These are phyloP conservation scores for Scortum barcoo DNA, from an alignment of 2,113 vertebrate species.

Conservation along the genomic window DNA sequence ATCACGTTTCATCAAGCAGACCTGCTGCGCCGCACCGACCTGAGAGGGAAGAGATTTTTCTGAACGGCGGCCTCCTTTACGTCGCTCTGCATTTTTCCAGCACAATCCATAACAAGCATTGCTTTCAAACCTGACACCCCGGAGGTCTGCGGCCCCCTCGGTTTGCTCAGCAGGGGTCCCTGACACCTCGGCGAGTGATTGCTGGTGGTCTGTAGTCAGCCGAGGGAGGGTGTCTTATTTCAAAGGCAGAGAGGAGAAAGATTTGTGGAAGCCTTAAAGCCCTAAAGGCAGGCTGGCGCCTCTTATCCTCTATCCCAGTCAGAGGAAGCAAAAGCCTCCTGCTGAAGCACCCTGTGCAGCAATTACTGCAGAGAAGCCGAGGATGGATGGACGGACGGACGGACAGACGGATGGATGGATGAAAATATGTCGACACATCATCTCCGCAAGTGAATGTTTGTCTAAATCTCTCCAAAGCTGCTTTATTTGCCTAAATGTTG, in stretches of 20 bases:
- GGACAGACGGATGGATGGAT: slow-evolving; percentile 10
- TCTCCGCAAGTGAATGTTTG: not conserved
- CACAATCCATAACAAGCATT: slow-evolving; percentile 1
- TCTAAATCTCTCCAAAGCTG: not conserved
- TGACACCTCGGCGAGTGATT: slow-evolving; percentile 35
- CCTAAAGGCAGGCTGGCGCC: slow-evolving; percentile 64
- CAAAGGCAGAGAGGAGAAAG: slow-evolving; percentile 58
- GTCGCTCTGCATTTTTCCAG: not conserved
- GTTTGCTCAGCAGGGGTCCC: slow-evolving; percentile 24
- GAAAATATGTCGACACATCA: not conserved
- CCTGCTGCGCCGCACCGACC: not conserved
- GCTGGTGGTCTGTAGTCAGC: slow-evolving; percentile 48
- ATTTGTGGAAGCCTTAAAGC: slow-evolving; percentile 63
- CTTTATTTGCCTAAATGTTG: not conserved
- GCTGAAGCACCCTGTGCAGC: slow-evolving; percentile 29
- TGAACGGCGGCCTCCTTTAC: not conserved
- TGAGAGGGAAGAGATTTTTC: slow-evolving; percentile 8
- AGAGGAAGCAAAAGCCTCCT: slow-evolving; percentile 47
- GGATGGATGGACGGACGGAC: slow-evolving; percentile 6
- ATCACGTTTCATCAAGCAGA: slow-evolving; percentile 40
- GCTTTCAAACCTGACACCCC: slow-evolving; percentile 23
- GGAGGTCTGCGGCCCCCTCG: slow-evolving; percentile 16
- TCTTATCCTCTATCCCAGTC: slow-evolving; percentile 56
- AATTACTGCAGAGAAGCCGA: slow-evolving; percentile 32
- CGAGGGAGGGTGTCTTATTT: slow-evolving; percentile 57